Base-by-base conservation (phyloP, 2,888 invertebrate species). In the Dryadula phaetusa region DNA sequence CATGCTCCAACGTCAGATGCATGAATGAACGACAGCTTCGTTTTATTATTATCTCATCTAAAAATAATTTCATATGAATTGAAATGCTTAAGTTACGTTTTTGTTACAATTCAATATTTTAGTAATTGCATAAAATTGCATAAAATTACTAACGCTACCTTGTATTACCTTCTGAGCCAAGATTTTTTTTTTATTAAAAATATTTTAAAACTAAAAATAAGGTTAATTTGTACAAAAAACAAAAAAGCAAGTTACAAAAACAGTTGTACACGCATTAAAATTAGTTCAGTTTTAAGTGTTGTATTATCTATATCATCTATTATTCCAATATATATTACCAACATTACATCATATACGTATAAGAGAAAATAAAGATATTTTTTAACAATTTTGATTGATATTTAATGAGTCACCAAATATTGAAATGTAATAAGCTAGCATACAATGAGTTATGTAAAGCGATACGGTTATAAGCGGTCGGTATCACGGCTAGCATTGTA, bases 401-500 rank as follows among this genome's bases (percentile, higher is more conserved):
- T 60, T 46, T 46, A 60, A 60, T 63, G 63, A 63, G 14, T 54
- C 60, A 65, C 60, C 49, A 62, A 62, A 62, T 62, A 60, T 60
- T 44, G 60, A 60, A 46, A 52, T 47, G 47, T 42, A 62, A 62
- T 62, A 49, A 52, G 25, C 47, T 60, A 70, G 70, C 64, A 80
- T 82, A 77, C 75, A 79, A 77, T 78, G 77, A 72, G 86, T 91
- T 91, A 90, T 88, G 91, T 91, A 92, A 92, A 78, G 63, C 74
- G 85, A 92, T 83, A 82, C 84, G 40, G 40, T 37, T 37, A 56
- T 40, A 56, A 37, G 37, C 56, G 56, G 56, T n/a, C 78, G 76
- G 88, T 91, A 90, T 92, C 90, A 90, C 84, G 80, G 79, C 81
- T 52, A 67, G 78, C 87, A 86, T 70, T 75, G 79, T 78, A 83